A percentile compares a stretch with the other conserved stretches of the same genome.
These are phyloP conservation scores for Charaxes varanes DNA, from an alignment of 1,140 invertebrate genomes.

Conservation along the genomic window DNA sequence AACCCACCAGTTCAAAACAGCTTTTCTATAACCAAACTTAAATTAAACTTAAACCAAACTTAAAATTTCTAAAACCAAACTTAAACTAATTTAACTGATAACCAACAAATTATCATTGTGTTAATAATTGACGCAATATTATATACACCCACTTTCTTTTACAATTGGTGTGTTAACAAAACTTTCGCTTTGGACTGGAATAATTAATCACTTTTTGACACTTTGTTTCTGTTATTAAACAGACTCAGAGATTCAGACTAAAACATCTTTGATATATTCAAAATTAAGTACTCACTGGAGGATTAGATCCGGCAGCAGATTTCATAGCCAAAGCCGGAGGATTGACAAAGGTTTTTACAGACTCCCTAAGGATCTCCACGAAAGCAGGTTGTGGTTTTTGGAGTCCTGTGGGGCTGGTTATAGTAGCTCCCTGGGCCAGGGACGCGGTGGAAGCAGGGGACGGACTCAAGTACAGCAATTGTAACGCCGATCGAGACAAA, in stretches of 20 bases:
- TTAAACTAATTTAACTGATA: neutral
- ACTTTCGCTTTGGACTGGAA: no score
- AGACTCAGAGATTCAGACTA: neutral
- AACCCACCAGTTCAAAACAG: no score
- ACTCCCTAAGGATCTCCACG: conserved; percentile 89
- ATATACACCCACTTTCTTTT: no score
- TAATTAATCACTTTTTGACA: no score
- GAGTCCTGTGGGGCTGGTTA: conserved; percentile 18
- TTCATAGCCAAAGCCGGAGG: conserved; percentile 88
- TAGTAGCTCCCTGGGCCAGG: conserved; percentile 30
- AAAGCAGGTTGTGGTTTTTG: conserved; percentile 73
- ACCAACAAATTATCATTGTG: no score
- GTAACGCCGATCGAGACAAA: conserved; percentile 92
- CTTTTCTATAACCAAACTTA: no score
- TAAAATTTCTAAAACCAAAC: neutral
- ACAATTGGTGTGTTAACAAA: no score
- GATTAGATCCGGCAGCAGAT: conserved; percentile 77
- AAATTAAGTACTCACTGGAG: conserved; percentile 64
- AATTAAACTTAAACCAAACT: no score
- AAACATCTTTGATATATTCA: neutral
- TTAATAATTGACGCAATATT: no score
- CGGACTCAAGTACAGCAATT: conserved; percentile 83
- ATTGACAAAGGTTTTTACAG: conserved; percentile 89
- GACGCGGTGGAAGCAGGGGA: conserved; percentile 51
- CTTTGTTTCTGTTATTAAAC: no score